A percentile compares a stretch with the other conserved stretches of the same genome.
These are phyloP conservation scores for Lepus oiostolus DNA, from an alignment of 2,797 vertebrate species.

Conservation along the genomic window DNA sequence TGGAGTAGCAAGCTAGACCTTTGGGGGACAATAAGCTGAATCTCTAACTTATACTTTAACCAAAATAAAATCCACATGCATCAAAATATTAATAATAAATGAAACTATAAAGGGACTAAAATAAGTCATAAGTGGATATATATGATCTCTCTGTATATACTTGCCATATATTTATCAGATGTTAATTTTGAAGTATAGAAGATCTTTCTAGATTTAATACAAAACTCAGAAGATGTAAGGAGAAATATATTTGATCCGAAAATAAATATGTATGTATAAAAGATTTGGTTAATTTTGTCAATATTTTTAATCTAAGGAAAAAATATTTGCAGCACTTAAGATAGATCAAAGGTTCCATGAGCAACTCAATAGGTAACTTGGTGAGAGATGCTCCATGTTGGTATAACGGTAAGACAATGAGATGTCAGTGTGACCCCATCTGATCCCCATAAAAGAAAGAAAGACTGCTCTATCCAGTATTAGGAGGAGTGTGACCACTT, in stretches of 20 bases:
- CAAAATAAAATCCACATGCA: constrained; percentile 34
- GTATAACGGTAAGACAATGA: constrained; percentile 12
- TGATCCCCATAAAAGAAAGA: background rate
- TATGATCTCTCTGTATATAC: background rate
- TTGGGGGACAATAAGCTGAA: constrained; percentile 11
- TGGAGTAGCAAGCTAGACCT: background rate
- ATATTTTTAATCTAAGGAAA: background rate
- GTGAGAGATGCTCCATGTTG: background rate
- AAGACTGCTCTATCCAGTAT: background rate
- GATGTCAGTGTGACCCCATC: background rate
- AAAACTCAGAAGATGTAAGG: constrained; percentile 32
- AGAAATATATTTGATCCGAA: background rate
- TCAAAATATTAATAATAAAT: constrained; percentile 52
- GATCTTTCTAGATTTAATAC: constrained; percentile 42
- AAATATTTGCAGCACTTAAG: background rate
- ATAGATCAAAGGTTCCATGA: background rate
- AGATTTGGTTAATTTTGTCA: background rate
- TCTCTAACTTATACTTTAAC: constrained; percentile 3
- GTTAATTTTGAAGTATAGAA: constrained; percentile 45
- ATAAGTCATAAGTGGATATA: constrained; percentile 8
- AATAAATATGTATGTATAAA: background rate
- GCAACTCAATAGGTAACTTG: background rate
- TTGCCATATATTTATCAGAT: background rate
- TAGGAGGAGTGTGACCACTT: background rate
- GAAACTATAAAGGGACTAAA: constrained; percentile 29